A percentile compares a stretch with the other conserved stretches of the same genome.
These are phyloP conservation scores for Metellina segmentata DNA, from an alignment of 2,888 invertebrate species.

Conservation along the genomic window DNA sequence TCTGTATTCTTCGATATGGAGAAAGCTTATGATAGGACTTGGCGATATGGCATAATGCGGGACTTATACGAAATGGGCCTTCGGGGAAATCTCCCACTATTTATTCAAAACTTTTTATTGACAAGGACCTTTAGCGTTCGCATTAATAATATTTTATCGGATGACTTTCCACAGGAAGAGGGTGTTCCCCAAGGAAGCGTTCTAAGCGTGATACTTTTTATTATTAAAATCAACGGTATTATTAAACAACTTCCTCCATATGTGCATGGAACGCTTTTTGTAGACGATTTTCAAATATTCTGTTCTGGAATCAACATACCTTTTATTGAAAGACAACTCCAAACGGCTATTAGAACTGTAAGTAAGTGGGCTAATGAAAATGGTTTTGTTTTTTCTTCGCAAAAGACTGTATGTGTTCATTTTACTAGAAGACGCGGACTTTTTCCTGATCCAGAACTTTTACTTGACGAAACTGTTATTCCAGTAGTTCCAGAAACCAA, in stretches of 20 bases:
- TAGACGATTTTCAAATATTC: conserved; percentile 9
- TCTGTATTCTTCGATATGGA: conserved; percentile 77
- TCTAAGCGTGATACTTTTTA: conserved; percentile 13
- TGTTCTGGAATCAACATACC: neutral
- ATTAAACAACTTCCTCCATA: neutral
- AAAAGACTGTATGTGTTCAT: conserved; percentile 62
- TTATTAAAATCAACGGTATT: conserved; percentile 12
- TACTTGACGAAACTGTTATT: neutral
- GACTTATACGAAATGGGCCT: conserved; percentile 74
- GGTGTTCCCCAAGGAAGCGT: conserved; percentile 39
- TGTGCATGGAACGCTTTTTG: neutral
- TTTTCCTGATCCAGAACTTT: conserved; percentile 9
- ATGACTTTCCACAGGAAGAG: conserved; percentile 81
- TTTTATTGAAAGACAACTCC: neutral
- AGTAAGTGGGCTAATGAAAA: neutral
- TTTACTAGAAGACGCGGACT: conserved; percentile 1
- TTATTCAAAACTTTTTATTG: conserved; percentile 47
- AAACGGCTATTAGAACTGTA: neutral
- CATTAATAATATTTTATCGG: neutral
- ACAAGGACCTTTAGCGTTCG: neutral
- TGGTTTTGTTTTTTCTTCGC: neutral
- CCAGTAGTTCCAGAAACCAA: neutral
- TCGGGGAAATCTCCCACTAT: conserved; percentile 65
- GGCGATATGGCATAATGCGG: conserved; percentile 60
- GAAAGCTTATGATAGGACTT: conserved; percentile 76